Percentiles rank a stretch among this genome's conserved stretches.
These are phyloP conservation scores for Bungarus multicinctus DNA, from an alignment of 2,113 vertebrate species.

Conservation along the genomic window DNA sequence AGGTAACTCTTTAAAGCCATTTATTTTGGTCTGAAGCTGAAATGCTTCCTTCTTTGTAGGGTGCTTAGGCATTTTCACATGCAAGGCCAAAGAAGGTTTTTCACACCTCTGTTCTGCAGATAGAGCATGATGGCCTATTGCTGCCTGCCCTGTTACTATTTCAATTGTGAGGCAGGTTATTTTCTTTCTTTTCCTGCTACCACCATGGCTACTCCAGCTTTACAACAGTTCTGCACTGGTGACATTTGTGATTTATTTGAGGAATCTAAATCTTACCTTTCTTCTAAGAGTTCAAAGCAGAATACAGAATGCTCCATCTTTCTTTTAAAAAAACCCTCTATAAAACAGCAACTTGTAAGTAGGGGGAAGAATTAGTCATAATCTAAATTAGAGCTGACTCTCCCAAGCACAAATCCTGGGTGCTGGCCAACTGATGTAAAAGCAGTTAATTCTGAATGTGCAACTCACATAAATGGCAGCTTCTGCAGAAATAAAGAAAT, in stretches of 20 bases:
- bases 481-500: not conserved
- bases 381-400: not conserved
- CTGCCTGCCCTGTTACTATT: not conserved
- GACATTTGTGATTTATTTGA: not conserved
- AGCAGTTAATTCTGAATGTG: not conserved
- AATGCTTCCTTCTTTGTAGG: not conserved
- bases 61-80: not conserved
- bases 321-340: not conserved
- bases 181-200: not conserved
- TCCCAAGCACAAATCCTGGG: not conserved
- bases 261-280: not conserved
- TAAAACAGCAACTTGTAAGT: not conserved
- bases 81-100: not conserved
- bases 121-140: not conserved
- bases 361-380: not conserved
- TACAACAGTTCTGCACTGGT: not conserved
- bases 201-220: not conserved
- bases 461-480: not conserved
- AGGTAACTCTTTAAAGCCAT: constrained; percentile 2
- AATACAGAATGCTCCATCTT: not conserved
- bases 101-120: not conserved
- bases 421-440: not conserved
- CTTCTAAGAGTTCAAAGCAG: not conserved
- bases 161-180: not conserved
- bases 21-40: not conserved